Percentiles rank a stretch among this genome's conserved stretches.
phyloP scores from a whole-genome alignment of 2,113 vertebrate species.

The Scalopus aquaticus region DNA sequence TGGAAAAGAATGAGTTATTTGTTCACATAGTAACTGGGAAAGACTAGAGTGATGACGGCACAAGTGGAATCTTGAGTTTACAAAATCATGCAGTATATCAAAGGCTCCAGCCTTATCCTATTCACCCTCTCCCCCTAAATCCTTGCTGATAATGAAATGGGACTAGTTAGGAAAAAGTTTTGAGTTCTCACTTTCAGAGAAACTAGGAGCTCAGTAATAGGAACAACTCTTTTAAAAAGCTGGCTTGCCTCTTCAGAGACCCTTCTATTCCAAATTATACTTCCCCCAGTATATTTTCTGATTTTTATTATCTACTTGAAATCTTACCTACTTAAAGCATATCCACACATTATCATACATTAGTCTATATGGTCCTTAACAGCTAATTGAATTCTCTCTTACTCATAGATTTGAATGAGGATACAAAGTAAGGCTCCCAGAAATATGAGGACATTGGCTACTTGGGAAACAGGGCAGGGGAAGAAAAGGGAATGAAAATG shows the following conservation, averaged over 20 bases:
- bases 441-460: neutral
- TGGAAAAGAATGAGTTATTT: neutral
- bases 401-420: neutral
- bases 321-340: neutral
- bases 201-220: neutral
- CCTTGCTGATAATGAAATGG: neutral
- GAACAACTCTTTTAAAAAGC: neutral
- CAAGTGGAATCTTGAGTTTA: neutral
- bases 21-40: neutral
- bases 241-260: neutral
- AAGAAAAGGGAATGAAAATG: neutral
- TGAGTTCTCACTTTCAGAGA: constrained; percentile 10
- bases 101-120: neutral
- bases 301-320: neutral
- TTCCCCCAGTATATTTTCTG: neutral
- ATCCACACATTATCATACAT: neutral
- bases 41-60: neutral
- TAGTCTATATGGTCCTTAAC: neutral
- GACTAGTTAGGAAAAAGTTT: neutral
- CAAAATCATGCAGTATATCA: neutral
- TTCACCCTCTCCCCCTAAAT: neutral
- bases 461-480: neutral
- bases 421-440: neutral
- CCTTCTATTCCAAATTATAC: neutral
- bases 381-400: neutral